Conservation (phyloP, 2,797 vertebrate species). For the Taeniopygia guttata region DNA sequence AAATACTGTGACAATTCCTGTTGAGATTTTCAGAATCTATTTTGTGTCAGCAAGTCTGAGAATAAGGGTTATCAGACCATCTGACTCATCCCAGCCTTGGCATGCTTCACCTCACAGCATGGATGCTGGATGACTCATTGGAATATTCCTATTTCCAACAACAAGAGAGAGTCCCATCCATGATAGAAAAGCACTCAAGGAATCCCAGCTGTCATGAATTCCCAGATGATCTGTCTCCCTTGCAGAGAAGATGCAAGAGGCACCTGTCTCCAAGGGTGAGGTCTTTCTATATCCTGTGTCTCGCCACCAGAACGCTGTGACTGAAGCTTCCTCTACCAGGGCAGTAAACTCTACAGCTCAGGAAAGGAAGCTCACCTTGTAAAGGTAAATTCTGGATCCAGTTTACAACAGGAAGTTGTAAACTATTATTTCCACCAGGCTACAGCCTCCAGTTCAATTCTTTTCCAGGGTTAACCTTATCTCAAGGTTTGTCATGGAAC, state of each 20-base stretch:
- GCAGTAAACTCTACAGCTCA: background rate
- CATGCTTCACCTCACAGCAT: slow-evolving; percentile 21
- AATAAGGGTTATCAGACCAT: slow-evolving; percentile 34
- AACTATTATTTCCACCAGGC: background rate
- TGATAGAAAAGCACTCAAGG: slow-evolving; percentile 31
- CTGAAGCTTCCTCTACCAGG: background rate
- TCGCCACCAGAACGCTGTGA: background rate
- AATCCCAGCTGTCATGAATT: background rate
- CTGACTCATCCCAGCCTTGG: slow-evolving; percentile 35
- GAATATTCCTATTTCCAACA: slow-evolving; percentile 42
- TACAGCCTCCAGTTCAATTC: background rate
- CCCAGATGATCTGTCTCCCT: background rate
- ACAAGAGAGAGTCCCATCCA: background rate
- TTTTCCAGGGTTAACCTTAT: background rate
- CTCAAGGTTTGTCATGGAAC: background rate
- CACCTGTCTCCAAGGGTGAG: background rate
- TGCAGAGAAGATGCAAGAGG: background rate
- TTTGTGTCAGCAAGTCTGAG: slow-evolving; percentile 37
- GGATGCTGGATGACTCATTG: slow-evolving; percentile 37
- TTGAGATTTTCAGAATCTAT: slow-evolving; percentile 20
- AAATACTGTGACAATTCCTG: background rate
- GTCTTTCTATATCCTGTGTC: background rate
- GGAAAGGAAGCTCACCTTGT: background rate
- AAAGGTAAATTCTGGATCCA: background rate
- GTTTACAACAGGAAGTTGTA: background rate